Percentiles rank a stretch among this genome's conserved stretches.
These are phyloP conservation scores for Heliothis peltigera DNA, from an alignment of 2,888 invertebrate genomes.

Conservation along the genomic window DNA sequence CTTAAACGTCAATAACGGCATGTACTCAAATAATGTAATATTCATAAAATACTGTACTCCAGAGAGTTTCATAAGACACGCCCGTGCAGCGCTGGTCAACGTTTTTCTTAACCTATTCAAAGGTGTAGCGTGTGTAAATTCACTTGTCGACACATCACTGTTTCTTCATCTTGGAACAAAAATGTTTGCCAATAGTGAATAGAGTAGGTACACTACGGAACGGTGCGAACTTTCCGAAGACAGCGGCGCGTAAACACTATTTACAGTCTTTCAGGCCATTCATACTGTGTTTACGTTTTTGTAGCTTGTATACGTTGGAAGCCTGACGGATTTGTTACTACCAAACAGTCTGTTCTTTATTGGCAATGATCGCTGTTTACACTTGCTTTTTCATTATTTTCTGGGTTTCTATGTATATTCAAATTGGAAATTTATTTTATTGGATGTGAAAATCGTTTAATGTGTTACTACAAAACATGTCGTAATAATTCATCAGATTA, in stretches of 20 bases:
- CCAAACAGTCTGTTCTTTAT: slow-evolving; percentile 21
- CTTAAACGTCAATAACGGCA: slow-evolving; percentile 23
- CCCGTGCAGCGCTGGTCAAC: slow-evolving; percentile 58
- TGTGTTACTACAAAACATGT: too few species aligned
- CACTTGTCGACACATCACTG: slow-evolving; percentile 63
- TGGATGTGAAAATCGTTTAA: too few species aligned
- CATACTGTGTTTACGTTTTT: slow-evolving; percentile 48
- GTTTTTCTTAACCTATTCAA: slow-evolving; percentile 71
- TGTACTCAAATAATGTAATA: slow-evolving; percentile 33
- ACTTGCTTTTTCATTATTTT: neutral
- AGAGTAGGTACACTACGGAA: slow-evolving; percentile 23
- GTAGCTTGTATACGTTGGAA: slow-evolving; percentile 27
- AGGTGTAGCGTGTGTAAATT: slow-evolving; percentile 66
- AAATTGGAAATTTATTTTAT: too few species aligned
- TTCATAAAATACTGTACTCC: slow-evolving; percentile 40
- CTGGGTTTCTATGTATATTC: neutral
- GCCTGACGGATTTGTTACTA: slow-evolving; percentile 13
- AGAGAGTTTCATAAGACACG: slow-evolving; percentile 61
- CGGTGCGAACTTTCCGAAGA: slow-evolving; percentile 37
- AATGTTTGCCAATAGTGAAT: slow-evolving; percentile 53
- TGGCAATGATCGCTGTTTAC: neutral
- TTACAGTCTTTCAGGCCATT: slow-evolving; percentile 36
- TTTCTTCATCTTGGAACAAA: slow-evolving; percentile 58
- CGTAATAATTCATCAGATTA: neutral
- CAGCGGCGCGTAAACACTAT: slow-evolving; percentile 40